These are phyloP conservation scores for Romanogobio albipinnatus DNA, from an alignment of 2,113 vertebrate genomes.

Conservation along the genomic window DNA sequence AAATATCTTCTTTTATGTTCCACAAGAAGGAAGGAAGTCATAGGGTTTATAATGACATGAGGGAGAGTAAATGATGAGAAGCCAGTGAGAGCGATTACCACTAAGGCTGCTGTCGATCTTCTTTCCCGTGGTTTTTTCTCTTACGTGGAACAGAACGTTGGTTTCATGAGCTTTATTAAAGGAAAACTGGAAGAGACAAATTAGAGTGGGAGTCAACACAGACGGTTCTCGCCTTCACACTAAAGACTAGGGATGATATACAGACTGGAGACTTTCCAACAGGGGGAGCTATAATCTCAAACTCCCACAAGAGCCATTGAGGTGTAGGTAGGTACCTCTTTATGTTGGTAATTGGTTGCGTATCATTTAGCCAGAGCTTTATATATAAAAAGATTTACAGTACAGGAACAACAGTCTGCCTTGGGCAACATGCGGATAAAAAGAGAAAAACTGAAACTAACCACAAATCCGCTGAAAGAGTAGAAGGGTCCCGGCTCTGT, in stretches of 20 bases:
- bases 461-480: constrained; percentile 71
- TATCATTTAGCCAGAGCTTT: neutral
- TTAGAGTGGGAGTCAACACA: constrained; percentile 47
- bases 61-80: neutral
- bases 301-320: constrained; percentile 34
- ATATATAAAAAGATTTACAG: neutral
- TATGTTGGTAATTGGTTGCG: neutral
- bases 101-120: constrained; percentile 92
- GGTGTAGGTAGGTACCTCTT: constrained; percentile 42
- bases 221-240: neutral
- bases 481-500: constrained; percentile 59
- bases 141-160: constrained; percentile 84
- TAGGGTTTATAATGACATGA: neutral
- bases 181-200: constrained; percentile 78
- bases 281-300: constrained; percentile 73
- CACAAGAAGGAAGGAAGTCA: neutral
- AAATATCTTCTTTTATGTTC: neutral
- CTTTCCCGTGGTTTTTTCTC: constrained; percentile 77
- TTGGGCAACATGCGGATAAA: neutral
- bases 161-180: constrained; percentile 83
- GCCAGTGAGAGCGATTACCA: constrained; percentile 70
- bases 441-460: constrained; percentile 58
- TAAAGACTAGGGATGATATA: neutral
- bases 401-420: neutral
- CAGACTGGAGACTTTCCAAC: constrained; percentile 61